These are phyloP conservation scores for Mugil cephalus DNA, from an alignment of 2,113 vertebrate species.

Conservation along the genomic window DNA sequence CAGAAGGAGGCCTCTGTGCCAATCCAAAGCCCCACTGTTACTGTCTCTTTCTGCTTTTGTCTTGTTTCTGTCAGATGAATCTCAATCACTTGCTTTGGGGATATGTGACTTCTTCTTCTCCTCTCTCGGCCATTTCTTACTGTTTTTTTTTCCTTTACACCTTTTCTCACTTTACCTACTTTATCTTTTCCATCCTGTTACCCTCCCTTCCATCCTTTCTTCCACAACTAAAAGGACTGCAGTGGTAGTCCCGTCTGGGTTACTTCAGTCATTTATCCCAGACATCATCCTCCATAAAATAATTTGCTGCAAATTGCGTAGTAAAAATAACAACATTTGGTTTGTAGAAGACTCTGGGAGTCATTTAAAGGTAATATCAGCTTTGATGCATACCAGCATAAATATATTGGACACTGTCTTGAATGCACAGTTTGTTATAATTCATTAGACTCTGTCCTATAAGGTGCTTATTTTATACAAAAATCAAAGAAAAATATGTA, in stretches of 20 bases:
- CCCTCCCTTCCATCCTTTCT: background rate
- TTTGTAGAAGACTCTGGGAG: background rate
- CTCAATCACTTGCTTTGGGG: conserved; percentile 51
- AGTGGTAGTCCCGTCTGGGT: background rate
- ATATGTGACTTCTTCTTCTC: conserved; percentile 27
- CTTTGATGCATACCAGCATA: background rate
- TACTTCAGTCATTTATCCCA: background rate
- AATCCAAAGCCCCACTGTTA: conserved; percentile 11
- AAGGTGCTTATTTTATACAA: no score
- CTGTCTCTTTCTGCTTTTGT: conserved; percentile 18
- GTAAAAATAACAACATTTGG: no score
- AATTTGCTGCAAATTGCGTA: background rate
- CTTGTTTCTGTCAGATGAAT: conserved; percentile 36
- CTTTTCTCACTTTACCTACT: background rate
- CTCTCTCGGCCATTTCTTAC: background rate
- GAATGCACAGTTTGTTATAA: no score
- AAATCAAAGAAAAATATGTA: no score
- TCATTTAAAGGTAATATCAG: background rate
- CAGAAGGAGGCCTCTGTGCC: conserved; percentile 39
- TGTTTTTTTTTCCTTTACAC: background rate
- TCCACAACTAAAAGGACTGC: background rate
- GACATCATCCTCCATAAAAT: background rate
- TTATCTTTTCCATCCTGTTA: conserved; percentile 1
- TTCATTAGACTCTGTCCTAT: no score
- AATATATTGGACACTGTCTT: no score